Evolutionary conservation across 2,113 vertebrate species (phyloP).

Genomic region (Polypterus senegalus): DNA sequence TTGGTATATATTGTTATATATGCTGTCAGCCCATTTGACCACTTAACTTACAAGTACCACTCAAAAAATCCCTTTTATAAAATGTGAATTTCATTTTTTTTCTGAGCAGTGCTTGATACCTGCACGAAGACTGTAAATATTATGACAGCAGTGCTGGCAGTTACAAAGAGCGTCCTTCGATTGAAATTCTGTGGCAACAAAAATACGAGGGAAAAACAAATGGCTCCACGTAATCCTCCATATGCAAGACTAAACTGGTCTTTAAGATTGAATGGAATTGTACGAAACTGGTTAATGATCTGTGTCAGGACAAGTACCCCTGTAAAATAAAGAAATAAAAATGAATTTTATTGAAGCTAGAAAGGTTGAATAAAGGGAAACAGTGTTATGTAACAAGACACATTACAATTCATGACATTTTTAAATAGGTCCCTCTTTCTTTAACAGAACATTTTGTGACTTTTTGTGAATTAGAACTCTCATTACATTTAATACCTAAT

Average conservation of each 20-base stretch:
- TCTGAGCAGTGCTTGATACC: conserved; percentile 37
- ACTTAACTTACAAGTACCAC: too few species aligned
- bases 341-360: too few species aligned
- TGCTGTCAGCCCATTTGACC: too few species aligned
- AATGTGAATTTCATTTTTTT: neutral
- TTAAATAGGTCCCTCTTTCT: too few species aligned
- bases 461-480: too few species aligned
- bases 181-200: conserved; percentile 74
- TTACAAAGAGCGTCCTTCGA: conserved; percentile 79
- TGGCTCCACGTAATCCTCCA: conserved; percentile 82
- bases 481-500: too few species aligned
- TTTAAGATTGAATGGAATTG: conserved; percentile 82
- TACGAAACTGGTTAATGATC: conserved; percentile 90
- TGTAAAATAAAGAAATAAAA: conserved; percentile 29
- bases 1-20: too few species aligned
- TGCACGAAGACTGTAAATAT: conserved; percentile 93
- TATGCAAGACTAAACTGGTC: conserved; percentile 94
- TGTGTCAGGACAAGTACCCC: conserved; percentile 84
- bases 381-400: too few species aligned
- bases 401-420: too few species aligned
- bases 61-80: neutral
- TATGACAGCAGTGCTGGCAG: conserved; percentile 80
- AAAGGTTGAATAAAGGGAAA: too few species aligned
- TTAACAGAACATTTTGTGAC: too few species aligned
- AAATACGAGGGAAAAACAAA: conserved; percentile 88